Evolutionary conservation across 2,113 vertebrate species (phyloP).

Genomic region (Rattus rattus): DNA sequence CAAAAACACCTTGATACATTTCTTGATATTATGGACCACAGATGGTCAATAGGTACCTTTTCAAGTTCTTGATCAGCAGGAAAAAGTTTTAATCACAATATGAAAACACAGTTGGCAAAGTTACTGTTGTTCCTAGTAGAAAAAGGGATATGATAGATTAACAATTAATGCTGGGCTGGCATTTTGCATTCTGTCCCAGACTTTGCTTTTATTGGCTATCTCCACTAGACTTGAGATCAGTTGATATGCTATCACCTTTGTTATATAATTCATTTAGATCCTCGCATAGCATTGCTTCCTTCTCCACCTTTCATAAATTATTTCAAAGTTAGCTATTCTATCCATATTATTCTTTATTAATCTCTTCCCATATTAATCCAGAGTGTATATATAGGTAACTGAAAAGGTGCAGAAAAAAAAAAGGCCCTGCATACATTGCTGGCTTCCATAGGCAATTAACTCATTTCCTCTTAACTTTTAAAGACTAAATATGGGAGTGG

Average conservation of each 20-base stretch:
- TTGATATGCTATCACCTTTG: neutral
- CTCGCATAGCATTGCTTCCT: neutral
- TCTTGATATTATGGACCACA: slow-evolving; percentile 45
- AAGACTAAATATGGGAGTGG: slow-evolving; percentile 30
- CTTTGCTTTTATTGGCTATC: neutral
- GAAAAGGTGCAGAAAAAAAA: slow-evolving; percentile 24
- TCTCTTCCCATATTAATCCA: slow-evolving; percentile 5
- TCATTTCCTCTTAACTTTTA: slow-evolving; percentile 9
- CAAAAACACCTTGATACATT: slow-evolving; percentile 43
- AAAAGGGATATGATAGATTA: neutral
- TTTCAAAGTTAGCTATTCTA: neutral
- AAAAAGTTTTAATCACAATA: slow-evolving; percentile 13
- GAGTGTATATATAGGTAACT: neutral
- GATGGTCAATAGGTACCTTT: slow-evolving; percentile 24
- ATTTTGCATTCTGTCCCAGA: neutral
- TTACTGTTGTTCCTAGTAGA: slow-evolving; percentile 27
- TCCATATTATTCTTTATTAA: neutral
- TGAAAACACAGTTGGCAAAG: slow-evolving; percentile 18
- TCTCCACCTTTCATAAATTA: slow-evolving; percentile 42
- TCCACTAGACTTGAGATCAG: slow-evolving; percentile 21
- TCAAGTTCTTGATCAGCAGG: slow-evolving; percentile 23
- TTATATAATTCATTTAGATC: neutral
- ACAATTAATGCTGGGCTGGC: neutral
- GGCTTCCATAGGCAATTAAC: neutral
- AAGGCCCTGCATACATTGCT: neutral